Base-by-base conservation (phyloP, 2,888 invertebrate species). In the Erynnis tages region DNA sequence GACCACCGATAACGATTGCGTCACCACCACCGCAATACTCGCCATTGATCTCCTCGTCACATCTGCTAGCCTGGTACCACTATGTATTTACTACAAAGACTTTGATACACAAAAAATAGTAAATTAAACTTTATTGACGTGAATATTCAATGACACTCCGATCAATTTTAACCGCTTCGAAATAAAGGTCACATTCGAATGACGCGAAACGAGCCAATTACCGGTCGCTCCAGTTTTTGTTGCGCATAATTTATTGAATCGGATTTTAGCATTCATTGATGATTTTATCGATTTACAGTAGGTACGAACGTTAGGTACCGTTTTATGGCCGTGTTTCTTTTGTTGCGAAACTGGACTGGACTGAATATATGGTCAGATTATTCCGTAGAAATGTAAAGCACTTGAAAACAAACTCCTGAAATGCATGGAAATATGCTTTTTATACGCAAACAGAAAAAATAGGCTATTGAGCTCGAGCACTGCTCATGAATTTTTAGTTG, bases 1-100 rank as follows among this genome's bases (percentile, higher is more conserved):
- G 25, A 29, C 37, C 29, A 29, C 53, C 53, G 54, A 48, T 54
- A 55, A 40, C 43, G 52, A 53, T 57, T 59, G 56, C 61, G 61
- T 61, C 61, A 59, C 41, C 54, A 59, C 41, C 54, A 40, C 54
- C 53, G 54, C 56, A 47, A 47, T 46, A 41, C 58, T 56, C 40
- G 52, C 56, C 41, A 59, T 59, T 63, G 56, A 76, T 63, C 79
- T 82, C 83, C 74, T 66, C 58, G 63, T 59, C 54, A 53, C 58
- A 58, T 79, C 75, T 88, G 82, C 58, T 65, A 55, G 67, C 88
- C 85, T 88, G 70, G 88, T 88, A 82, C 69, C 62, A 72, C 84
- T 85, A 87, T 88, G 82, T 88, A 87, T 83, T 82, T 74, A 79
- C 78, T 76, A 73, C 77, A 77, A 81, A 85, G 80, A 77, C 77